Evolutionary conservation across 2,797 vertebrate species (phyloP).

Genomic region (Diceros bicornis): DNA sequence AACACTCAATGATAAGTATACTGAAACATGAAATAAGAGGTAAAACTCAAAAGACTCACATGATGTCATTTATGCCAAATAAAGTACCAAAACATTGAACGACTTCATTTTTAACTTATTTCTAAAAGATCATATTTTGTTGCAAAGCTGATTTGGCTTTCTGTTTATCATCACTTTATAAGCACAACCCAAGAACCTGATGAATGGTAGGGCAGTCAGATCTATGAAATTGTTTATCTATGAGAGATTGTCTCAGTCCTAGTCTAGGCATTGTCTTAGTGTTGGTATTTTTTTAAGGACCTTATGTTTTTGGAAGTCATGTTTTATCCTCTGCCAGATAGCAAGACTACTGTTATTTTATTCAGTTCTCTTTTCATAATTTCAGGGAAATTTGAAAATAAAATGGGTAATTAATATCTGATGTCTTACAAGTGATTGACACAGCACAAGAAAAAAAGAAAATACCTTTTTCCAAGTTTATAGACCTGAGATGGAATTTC

Average conservation of each 20-base stretch:
- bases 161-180: neutral
- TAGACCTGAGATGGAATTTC: conserved; percentile 15
- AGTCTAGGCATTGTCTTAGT: conserved; percentile 37
- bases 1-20: neutral
- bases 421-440: conserved; percentile 66
- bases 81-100: neutral
- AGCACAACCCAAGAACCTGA: conserved; percentile 14
- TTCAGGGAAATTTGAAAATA: conserved; percentile 60
- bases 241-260: neutral
- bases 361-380: conserved; percentile 43
- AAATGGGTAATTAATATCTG: conserved; percentile 45
- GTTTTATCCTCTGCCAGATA: conserved; percentile 60
- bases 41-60: neutral
- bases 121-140: neutral
- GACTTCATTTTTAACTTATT: conserved; percentile 31
- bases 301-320: neutral
- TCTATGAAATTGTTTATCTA: neutral
- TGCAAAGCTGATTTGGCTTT: neutral
- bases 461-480: conserved; percentile 43
- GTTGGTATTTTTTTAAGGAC: neutral
- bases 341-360: conserved; percentile 17
- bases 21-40: neutral
- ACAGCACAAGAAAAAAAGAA: neutral
- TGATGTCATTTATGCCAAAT: neutral
- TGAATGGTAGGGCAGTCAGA: neutral